Base-by-base conservation (phyloP, 2,888 invertebrate genomes). In the Pecten maximus region DNA sequence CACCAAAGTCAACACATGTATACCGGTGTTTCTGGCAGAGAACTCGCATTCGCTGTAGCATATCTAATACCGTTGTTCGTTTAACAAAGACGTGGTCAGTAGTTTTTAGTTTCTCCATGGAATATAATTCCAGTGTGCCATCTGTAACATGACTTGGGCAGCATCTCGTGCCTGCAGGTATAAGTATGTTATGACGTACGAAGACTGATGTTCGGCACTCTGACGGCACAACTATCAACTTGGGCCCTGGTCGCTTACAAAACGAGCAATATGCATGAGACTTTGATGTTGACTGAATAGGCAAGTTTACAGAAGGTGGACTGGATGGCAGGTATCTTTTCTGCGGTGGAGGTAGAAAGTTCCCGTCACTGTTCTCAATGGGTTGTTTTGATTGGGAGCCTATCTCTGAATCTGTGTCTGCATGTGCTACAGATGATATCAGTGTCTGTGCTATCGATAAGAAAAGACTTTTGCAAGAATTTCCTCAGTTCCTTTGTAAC, bases 1-100 rank as follows among this genome's bases (percentile, higher is more conserved):
- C 88, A 40, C 91, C 91, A 89, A 92, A 92, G 60, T 89, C 87
- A n/a, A 91, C 12, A 50, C 50, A 19, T 8, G 50, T 50, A 19
- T 50, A 3, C 50, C 16, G 50, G 50, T 19, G 15, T 19, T 19
- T 8, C 50, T 50, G 10, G 50, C 19, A 50, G 6, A 50, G 3
- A 50, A 19, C 50, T 50, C n/a, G n/a, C n/a, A n/a, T n/a, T n/a
- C n/a, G n/a, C n/a, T n/a, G n/a, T n/a, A n/a, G n/a, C n/a, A n/a
- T n/a, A n/a, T n/a, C n/a, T n/a, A n/a, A n/a, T n/a, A n/a, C n/a
- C n/a, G n/a, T n/a, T n/a, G n/a, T n/a, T n/a, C n/a, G n/a, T n/a
- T n/a, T n/a, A n/a, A n/a, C n/a, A n/a, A n/a, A n/a, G n/a, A n/a
- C n/a, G n/a, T n/a, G n/a, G n/a, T n/a, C n/a, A n/a, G n/a, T n/a